A percentile compares a stretch with the other conserved stretches of the same genome.
Conservation (phyloP, 2,888 invertebrate genomes). For the Pelosia muscerda region DNA sequence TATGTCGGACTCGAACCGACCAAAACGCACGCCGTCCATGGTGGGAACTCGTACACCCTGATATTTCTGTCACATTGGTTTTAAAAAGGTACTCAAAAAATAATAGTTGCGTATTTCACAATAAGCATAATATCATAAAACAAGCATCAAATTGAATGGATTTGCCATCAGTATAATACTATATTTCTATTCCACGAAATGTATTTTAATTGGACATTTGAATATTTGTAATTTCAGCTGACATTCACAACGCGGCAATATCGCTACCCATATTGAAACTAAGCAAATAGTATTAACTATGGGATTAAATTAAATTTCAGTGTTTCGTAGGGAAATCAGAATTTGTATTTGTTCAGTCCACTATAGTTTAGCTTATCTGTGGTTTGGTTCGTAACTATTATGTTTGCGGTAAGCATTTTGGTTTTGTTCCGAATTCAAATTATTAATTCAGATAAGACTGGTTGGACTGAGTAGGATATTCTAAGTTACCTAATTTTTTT, state of each 20-base stretch:
- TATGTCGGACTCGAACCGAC: too few relatives aligned
- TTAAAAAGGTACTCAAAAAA: too few relatives aligned
- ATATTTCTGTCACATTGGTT: too few relatives aligned
- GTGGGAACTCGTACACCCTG: too few relatives aligned
- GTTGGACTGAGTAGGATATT: background rate
- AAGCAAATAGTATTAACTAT: slow-evolving; percentile 17
- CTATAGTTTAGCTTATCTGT: slow-evolving; percentile 9
- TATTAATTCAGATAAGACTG: background rate
- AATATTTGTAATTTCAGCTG: background rate
- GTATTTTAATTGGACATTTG: background rate
- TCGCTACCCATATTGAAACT: slow-evolving; percentile 1
- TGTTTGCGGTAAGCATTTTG: slow-evolving; percentile 6
- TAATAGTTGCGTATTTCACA: too few relatives aligned
- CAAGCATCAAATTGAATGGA: too few relatives aligned
- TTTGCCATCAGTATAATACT: too few relatives aligned
- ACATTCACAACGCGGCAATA: background rate
- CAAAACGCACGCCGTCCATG: too few relatives aligned
- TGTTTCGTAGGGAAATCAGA: slow-evolving; percentile 9
- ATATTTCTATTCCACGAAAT: background rate
- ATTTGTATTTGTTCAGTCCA: slow-evolving; percentile 17
- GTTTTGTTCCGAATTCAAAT: background rate
- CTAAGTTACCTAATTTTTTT: background rate
- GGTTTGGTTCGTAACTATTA: background rate
- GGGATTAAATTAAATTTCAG: slow-evolving; percentile 8
- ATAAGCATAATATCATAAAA: too few relatives aligned